phyloP scores from a whole-genome alignment of 1,140 invertebrate genomes.

The Drosophila murphyi region DNA sequence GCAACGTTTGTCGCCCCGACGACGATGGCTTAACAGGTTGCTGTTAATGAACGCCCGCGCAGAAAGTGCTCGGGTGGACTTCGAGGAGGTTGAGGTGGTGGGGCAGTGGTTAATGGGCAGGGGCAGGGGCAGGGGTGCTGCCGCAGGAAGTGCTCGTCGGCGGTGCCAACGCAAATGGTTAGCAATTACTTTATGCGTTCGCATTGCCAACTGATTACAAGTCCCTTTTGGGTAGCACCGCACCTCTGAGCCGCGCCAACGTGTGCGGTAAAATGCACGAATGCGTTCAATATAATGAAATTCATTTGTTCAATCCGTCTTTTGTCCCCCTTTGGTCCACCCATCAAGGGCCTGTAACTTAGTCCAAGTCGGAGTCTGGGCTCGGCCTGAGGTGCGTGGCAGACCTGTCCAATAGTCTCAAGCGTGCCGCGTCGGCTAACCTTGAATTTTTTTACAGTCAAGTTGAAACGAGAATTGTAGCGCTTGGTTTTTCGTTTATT shows the following conservation, averaged over 20 bases:
- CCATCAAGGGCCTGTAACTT: conserved; percentile 18
- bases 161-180: conserved; percentile 81
- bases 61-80: conserved; percentile 13
- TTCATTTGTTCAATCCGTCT: conserved; percentile 71
- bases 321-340: not conserved
- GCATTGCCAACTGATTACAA: conserved; percentile 81
- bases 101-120: not conserved
- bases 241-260: conserved; percentile 49
- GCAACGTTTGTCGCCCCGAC: conserved; percentile 75
- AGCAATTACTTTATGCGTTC: conserved; percentile 82
- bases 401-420: conserved; percentile 52
- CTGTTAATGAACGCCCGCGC: conserved; percentile 81
- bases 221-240: conserved; percentile 57
- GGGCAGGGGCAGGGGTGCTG: not conserved
- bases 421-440: conserved; percentile 67
- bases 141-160: conserved; percentile 53
- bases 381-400: conserved; percentile 45
- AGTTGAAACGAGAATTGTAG: conserved; percentile 75
- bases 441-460: conserved; percentile 69
- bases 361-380: conserved; percentile 25
- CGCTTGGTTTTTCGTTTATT: conserved; percentile 36
- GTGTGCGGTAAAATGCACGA: conserved; percentile 80
- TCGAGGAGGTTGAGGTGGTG: not conserved
- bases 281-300: conserved; percentile 83
- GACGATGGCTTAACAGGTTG: conserved; percentile 75